Evolutionary conservation across 2,113 vertebrate species (phyloP).

Genomic region (Platysteira castanea): DNA sequence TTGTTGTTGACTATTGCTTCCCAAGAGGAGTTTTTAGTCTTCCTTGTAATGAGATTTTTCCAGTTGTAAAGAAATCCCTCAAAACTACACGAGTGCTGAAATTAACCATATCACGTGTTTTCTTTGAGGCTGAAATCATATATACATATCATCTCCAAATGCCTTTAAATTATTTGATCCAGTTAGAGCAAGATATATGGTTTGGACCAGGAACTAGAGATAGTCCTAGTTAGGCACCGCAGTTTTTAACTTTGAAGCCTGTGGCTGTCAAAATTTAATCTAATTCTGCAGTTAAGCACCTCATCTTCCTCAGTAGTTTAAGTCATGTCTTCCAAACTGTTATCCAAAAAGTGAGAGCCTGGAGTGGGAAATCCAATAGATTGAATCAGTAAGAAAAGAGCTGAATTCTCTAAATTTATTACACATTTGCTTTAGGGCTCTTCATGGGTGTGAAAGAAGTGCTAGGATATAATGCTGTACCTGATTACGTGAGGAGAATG

Average conservation of each 20-base stretch:
- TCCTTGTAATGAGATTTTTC: slow-evolving; percentile 8
- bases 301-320: not conserved
- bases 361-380: not conserved
- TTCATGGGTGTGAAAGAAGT: not conserved
- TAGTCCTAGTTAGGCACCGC: not conserved
- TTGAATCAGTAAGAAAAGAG: not conserved
- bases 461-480: not conserved
- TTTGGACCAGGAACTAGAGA: not conserved
- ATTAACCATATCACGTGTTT: not conserved
- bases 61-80: not conserved
- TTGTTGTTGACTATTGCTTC: not conserved
- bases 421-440: not conserved
- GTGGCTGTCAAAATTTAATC: not conserved
- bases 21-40: not conserved
- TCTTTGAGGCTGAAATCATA: not conserved
- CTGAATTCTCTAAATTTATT: not conserved
- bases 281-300: not conserved
- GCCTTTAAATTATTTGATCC: not conserved
- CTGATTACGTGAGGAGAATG: not conserved
- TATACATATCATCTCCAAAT: not conserved
- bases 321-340: not conserved
- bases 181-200: not conserved
- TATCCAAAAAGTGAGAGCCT: not conserved
- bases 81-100: not conserved
- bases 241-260: not conserved